These are phyloP conservation scores for Lepus americanus DNA, from an alignment of 2,113 vertebrate genomes.

Conservation along the genomic window DNA sequence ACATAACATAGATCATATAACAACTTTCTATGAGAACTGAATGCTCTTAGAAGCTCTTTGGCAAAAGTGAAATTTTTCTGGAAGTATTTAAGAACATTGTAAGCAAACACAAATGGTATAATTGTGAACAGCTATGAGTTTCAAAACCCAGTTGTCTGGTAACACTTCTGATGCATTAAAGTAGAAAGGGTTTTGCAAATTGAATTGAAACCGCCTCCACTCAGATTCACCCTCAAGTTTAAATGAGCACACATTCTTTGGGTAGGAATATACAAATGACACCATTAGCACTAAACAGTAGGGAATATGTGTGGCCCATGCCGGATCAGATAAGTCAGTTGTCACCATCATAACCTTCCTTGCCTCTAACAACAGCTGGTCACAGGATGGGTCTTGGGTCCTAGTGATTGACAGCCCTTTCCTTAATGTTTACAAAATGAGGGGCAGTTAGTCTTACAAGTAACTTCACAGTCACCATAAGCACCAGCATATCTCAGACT, in stretches of 20 bases:
- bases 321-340: not conserved
- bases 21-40: constrained; percentile 50
- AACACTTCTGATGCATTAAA: not conserved
- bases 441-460: constrained; percentile 10
- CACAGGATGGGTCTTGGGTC: constrained; percentile 33
- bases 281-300: constrained; percentile 8
- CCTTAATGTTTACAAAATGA: constrained; percentile 51
- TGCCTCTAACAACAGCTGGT: constrained; percentile 14
- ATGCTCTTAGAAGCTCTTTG: constrained; percentile 23
- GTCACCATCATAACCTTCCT: not conserved
- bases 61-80: constrained; percentile 32
- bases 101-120: constrained; percentile 45
- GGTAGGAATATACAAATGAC: constrained; percentile 46
- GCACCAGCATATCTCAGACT: constrained; percentile 28
- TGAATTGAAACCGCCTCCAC: constrained; percentile 62
- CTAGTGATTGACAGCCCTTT: constrained; percentile 59
- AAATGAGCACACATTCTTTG: constrained; percentile 39
- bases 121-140: constrained; percentile 26
- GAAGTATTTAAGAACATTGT: constrained; percentile 52
- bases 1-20: not conserved
- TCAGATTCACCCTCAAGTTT: constrained; percentile 55
- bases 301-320: not conserved
- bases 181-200: constrained; percentile 50
- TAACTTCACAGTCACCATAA: constrained; percentile 28
- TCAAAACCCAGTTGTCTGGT: constrained; percentile 46